phyloP scores from a whole-genome alignment of 2,797 vertebrate species.

The Acridotheres tristis region DNA sequence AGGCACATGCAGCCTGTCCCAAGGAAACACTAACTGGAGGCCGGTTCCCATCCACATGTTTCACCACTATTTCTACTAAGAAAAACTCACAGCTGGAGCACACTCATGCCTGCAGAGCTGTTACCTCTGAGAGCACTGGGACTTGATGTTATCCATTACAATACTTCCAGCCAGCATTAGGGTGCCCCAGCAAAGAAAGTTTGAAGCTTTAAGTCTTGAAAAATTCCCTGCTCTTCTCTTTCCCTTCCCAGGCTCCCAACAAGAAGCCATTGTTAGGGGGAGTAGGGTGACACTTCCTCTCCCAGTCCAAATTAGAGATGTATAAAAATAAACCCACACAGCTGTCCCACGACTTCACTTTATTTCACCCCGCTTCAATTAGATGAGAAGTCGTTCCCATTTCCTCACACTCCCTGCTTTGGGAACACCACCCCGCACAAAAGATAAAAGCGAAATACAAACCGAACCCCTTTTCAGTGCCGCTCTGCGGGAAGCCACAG shows the following conservation, averaged over 20 bases:
- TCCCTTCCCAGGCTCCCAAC: conserved; percentile 9
- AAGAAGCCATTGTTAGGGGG: conserved; percentile 48
- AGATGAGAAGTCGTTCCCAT: not conserved
- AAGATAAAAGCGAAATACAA: not conserved
- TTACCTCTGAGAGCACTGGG: not conserved
- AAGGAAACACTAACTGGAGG: not conserved
- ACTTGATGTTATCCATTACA: not conserved
- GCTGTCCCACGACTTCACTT: not conserved
- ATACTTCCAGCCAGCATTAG: not conserved
- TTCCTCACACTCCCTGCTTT: not conserved
- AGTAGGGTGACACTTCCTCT: conserved; percentile 40
- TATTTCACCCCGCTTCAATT: not conserved
- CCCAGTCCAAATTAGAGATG: not conserved
- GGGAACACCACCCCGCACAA: not conserved
- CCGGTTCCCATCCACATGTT: not conserved
- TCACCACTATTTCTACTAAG: not conserved
- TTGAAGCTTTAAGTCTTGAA: not conserved
- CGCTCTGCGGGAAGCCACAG: not conserved
- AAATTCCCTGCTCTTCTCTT: not conserved
- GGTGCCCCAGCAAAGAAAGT: not conserved
- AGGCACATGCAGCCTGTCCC: not conserved
- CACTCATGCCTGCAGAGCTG: not conserved
- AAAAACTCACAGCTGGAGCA: not conserved
- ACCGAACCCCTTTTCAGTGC: not conserved
- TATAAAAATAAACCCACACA: conserved; percentile 32